Base-by-base conservation (phyloP, 2,888 invertebrate genomes). In the Stenoptilia bipunctidactyla region DNA sequence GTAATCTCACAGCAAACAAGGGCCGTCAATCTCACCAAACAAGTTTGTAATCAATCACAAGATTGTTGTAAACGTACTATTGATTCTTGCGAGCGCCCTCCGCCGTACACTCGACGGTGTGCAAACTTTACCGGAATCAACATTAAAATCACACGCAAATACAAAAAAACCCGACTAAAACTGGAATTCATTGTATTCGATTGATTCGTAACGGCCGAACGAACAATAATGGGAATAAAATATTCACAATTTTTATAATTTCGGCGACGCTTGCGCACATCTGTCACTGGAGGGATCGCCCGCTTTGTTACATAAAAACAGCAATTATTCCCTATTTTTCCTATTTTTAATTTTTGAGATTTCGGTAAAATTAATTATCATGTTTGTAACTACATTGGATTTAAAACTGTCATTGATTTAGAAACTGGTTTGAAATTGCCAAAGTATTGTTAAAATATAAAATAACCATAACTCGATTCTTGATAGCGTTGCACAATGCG, bases 131-230 rank as follows among this genome's bases (percentile, higher is more conserved):
- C 73, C 64, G 64, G 73, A 80, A 75, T 77, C 72, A 69, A 77
- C 75, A 80, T 82, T 59, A 72, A 80, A 80, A 79, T 77, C 70
- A 62, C 69, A 69, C 62, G 66, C 68, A 70, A 71, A 69, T 53
- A 69, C n/a, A n/a, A 51, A 76, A 68, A 71, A 76, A 77, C 70
- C 66, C 63, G 65, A 65, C 63, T 72, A 70, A 73, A 79, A 70
- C 65, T 71, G 65, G 60, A 58, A 62, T 71, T 70, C 63, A 77
- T 82, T 83, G 83, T 80, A 62, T 68, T 52, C 69, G 71, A 73
- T 74, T 75, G 82, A 83, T 83, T 83, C 72, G 83, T 82, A 83
- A 83, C 83, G 83, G 82, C 72, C 83, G 71, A 83, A 62, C 63
- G 72, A 62, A 66, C 61, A 66, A 70, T 82, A 77, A 80, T 77